These are phyloP conservation scores for Ypsolopha sequella DNA, from an alignment of 2,888 invertebrate genomes.

Conservation along the genomic window DNA sequence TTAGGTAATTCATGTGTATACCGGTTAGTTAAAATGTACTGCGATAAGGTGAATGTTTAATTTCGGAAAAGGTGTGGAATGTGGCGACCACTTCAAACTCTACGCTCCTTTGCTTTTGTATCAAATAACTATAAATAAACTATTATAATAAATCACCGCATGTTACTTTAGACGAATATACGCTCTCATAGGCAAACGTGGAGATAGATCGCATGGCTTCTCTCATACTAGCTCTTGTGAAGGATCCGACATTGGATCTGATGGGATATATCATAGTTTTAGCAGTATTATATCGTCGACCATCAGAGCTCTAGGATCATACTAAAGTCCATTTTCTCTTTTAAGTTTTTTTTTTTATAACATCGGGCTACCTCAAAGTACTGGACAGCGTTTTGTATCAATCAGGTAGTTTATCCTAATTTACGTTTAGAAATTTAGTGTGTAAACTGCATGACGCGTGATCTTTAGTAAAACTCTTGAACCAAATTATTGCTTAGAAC, in stretches of 20 bases:
- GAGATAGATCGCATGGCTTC: conserved; percentile 18
- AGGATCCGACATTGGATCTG: background rate
- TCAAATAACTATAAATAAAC: background rate
- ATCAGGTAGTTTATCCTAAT: conserved; percentile 13
- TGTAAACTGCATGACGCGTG: background rate
- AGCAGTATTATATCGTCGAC: conserved; percentile 56
- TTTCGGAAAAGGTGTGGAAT: background rate
- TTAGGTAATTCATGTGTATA: background rate
- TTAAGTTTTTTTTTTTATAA: conserved; percentile 28
- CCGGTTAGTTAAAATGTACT: background rate
- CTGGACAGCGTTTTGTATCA: conserved; percentile 22
- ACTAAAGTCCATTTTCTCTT: conserved; percentile 20
- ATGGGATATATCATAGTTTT: conserved; percentile 33
- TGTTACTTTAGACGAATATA: conserved; percentile 9
- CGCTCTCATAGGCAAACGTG: conserved; percentile 26
- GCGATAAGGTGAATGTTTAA: background rate
- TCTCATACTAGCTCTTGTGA: conserved; percentile 12
- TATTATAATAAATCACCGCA: background rate
- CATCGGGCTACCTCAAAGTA: conserved; percentile 51
- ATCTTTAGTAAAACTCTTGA: no score
- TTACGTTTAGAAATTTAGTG: conserved; percentile 8
- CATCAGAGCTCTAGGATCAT: conserved; percentile 21
- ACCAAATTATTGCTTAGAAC: no score
- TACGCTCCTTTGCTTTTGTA: background rate
- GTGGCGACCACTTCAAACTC: background rate